phyloP scores from a whole-genome alignment of 2,113 vertebrate species.

The Orientallactaga bullata region DNA sequence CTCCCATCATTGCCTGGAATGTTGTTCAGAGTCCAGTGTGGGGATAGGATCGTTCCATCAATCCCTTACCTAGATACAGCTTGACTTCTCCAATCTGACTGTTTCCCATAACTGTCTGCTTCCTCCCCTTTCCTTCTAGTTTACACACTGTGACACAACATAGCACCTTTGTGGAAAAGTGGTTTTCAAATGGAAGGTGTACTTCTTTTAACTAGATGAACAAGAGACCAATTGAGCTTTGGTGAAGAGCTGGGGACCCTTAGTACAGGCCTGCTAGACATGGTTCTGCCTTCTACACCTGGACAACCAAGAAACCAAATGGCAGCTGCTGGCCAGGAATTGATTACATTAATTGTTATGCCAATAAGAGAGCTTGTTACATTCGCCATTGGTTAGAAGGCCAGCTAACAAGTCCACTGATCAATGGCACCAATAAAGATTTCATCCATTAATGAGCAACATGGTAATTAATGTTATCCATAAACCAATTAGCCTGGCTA shows the following conservation, averaged over 20 bases:
- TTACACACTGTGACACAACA: too few relatives aligned
- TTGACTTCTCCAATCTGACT: not conserved
- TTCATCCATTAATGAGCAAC: constrained; percentile 99
- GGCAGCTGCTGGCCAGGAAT: constrained; percentile 98
- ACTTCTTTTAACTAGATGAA: not conserved
- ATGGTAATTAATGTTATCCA: constrained; percentile 99
- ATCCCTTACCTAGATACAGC: not conserved
- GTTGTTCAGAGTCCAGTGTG: not conserved
- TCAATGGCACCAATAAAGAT: constrained; percentile 99
- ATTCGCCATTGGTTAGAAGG: constrained; percentile 99
- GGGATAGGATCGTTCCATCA: accelerated
- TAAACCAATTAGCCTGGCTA: constrained; percentile 96
- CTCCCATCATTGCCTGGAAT: accelerated
- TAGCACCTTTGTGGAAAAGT: not conserved
- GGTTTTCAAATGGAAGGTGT: not conserved
- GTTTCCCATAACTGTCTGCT: not conserved
- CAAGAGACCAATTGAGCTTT: constrained; percentile 75
- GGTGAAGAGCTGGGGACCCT: constrained; percentile 83
- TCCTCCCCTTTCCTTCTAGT: not conserved
- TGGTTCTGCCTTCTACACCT: constrained; percentile 86
- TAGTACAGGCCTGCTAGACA: constrained; percentile 87
- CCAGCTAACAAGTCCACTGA: constrained; percentile 98
- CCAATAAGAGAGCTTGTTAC: constrained; percentile 99
- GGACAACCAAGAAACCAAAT: constrained; percentile 87
- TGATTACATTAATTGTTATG: constrained; percentile 99